Base-by-base conservation (phyloP, 1,140 invertebrate species). In the Drosophila mojavensis region DNA sequence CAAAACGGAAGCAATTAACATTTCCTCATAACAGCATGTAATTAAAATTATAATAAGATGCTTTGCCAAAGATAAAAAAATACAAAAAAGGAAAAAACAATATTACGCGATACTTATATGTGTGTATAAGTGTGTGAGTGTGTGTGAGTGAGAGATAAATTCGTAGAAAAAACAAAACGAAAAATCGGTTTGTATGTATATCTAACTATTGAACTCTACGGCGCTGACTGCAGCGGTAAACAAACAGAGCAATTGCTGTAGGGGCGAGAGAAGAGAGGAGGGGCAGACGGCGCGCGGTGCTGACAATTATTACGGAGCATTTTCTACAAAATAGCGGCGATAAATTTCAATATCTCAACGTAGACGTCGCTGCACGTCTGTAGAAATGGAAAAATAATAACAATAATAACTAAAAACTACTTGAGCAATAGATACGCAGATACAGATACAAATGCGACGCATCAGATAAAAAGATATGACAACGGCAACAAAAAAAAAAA, bases 41-140 rank as follows among this genome's bases (percentile, higher is more conserved):
- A 88, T 88, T 88, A 89, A 88, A 88, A 88, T 89, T 88, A 89
- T 89, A 88, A 88, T 89, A 88, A 88, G 83, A 88, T 88, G 80
- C 80, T 73, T 83, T 76, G 80, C 53, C 66, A 78, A 74, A 78
- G 77, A 83, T 84, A 83, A 74, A 86, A 10, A 39, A 11, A 11
- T 2, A 39, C 11, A 39, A 83, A 71, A 79, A 73, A 77, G 80
- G 72, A 79, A 80, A 86, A 84, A 84, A 61, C 62, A 86, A 39
- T 33, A 33, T 45, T 45, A 45, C 64, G 71, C 67, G 66, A 78
- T 33, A 39, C 36, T 24, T 24, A 24, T 24, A 24, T 24, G 3
- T 24, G 20, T 3, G 20, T 3, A 70, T 68, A 65, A 63, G 51
- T 75, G 71, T 45, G 70, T 17, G 17, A 17, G 20, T 3, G 79